Percentiles rank a stretch among this genome's conserved stretches.
These are phyloP conservation scores for Augochlorella aurata DNA, from an alignment of 2,888 invertebrate species.

Conservation along the genomic window DNA sequence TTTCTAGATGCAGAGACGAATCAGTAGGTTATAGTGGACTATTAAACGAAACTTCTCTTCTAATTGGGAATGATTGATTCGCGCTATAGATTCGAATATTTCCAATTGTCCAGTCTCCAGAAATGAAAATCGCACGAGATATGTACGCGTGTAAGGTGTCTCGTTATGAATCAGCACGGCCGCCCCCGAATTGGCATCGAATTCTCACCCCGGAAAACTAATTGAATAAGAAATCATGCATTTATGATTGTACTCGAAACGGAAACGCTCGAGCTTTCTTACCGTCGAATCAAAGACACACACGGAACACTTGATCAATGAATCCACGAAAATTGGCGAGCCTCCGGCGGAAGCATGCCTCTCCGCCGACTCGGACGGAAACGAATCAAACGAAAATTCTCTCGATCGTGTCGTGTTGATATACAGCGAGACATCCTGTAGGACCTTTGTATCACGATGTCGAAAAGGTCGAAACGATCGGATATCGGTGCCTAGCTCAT, in stretches of 20 bases:
- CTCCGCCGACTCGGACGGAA: background rate
- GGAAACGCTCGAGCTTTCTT: too few relatives aligned
- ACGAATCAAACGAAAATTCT: background rate
- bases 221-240: too few relatives aligned
- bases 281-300: too few relatives aligned
- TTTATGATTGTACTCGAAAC: too few relatives aligned
- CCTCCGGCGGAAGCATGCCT: background rate
- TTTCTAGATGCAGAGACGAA: slow-evolving; percentile 79
- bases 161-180: slow-evolving; percentile 44
- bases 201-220: too few relatives aligned
- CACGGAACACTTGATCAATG: too few relatives aligned
- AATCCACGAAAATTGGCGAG: background rate
- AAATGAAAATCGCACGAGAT: slow-evolving; percentile 57
- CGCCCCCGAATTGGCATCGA: too few relatives aligned
- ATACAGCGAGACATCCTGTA: slow-evolving; percentile 49
- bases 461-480: slow-evolving; percentile 72
- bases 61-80: slow-evolving; percentile 71
- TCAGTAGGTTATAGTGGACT: slow-evolving; percentile 69
- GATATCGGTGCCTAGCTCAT: slow-evolving; percentile 67
- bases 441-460: slow-evolving; percentile 65
- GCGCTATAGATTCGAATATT: slow-evolving; percentile 76
- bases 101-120: slow-evolving; percentile 75
- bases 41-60: slow-evolving; percentile 60
- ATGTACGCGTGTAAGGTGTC: slow-evolving; percentile 57
- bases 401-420: slow-evolving; percentile 39